Conservation (phyloP, 2,113 vertebrate genomes). For the Brachionichthys hirsutus region DNA sequence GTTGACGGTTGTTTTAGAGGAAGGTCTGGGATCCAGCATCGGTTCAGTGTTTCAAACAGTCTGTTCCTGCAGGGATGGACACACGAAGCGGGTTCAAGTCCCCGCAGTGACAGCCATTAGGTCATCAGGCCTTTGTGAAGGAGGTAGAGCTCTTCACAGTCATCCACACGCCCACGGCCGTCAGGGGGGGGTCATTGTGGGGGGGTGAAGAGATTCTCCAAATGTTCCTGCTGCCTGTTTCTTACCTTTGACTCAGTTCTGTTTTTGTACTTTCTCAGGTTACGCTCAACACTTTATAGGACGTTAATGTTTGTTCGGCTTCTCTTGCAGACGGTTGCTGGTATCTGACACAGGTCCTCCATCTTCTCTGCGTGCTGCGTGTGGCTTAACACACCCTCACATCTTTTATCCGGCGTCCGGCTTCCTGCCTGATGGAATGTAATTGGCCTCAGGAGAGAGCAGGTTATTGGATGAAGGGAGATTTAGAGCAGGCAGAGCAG, state of each 20-base stretch:
- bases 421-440: slow-evolving; percentile 70
- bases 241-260: neutral
- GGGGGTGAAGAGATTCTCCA: slow-evolving; percentile 63
- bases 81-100: slow-evolving; percentile 12
- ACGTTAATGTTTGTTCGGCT: slow-evolving; percentile 1
- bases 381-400: slow-evolving; percentile 58
- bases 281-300: neutral
- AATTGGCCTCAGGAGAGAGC: slow-evolving; percentile 67
- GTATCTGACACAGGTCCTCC: slow-evolving; percentile 41
- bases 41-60: slow-evolving; percentile 11
- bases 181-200: slow-evolving; percentile 62
- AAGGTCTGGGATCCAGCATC: neutral
- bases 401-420: slow-evolving; percentile 67
- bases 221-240: slow-evolving; percentile 48
- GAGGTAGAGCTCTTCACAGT: slow-evolving; percentile 31
- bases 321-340: slow-evolving; percentile 1
- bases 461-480: slow-evolving; percentile 51
- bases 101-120: slow-evolving; percentile 13
- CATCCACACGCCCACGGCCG: slow-evolving; percentile 64
- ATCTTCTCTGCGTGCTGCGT: slow-evolving; percentile 35
- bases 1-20: neutral
- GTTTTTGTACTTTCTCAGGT: neutral
- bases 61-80: slow-evolving; percentile 4
- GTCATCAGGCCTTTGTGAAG: slow-evolving; percentile 8
- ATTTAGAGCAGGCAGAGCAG: slow-evolving; percentile 42